These are phyloP conservation scores for Silurus asotus DNA, from an alignment of 2,113 vertebrate genomes.

Conservation along the genomic window DNA sequence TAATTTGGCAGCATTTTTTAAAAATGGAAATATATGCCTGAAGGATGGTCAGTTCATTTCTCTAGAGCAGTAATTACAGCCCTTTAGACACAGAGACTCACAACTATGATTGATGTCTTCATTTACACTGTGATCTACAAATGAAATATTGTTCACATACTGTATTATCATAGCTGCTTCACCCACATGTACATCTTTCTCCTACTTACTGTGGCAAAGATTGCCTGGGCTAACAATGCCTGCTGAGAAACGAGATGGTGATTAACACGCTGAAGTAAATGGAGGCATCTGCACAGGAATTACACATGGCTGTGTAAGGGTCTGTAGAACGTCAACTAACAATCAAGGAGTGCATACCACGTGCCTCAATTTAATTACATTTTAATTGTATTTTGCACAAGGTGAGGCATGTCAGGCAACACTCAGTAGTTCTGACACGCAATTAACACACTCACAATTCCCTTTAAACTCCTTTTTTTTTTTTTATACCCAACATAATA, in stretches of 20 bases:
- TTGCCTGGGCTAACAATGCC: slow-evolving; percentile 9
- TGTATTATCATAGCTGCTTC: slow-evolving; percentile 4
- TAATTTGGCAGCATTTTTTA: not conserved
- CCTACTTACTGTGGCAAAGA: slow-evolving; percentile 18
- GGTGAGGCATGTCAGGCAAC: not conserved
- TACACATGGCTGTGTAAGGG: slow-evolving; percentile 2
- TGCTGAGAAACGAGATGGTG: slow-evolving; percentile 51
- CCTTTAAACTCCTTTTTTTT: not conserved
- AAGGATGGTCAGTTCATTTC: slow-evolving; percentile 16
- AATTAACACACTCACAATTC: not conserved
- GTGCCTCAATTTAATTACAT: not conserved
- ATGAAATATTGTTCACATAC: slow-evolving; percentile 45
- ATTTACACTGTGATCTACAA: slow-evolving; percentile 53
- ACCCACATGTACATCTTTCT: slow-evolving; percentile 22
- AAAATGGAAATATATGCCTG: not conserved
- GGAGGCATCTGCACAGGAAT: slow-evolving; percentile 34
- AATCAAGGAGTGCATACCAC: not conserved
- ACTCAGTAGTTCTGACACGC: not conserved
- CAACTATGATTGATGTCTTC: slow-evolving; percentile 56
- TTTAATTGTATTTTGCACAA: slow-evolving; percentile 32
- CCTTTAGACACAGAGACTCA: slow-evolving; percentile 19
- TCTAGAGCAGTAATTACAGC: slow-evolving; percentile 11
- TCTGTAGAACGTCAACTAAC: slow-evolving; percentile 15
- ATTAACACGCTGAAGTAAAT: slow-evolving; percentile 33
- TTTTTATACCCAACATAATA: not conserved